Evolutionary conservation across 1,140 invertebrate genomes (phyloP).

Genomic region (Heliconius congener): DNA sequence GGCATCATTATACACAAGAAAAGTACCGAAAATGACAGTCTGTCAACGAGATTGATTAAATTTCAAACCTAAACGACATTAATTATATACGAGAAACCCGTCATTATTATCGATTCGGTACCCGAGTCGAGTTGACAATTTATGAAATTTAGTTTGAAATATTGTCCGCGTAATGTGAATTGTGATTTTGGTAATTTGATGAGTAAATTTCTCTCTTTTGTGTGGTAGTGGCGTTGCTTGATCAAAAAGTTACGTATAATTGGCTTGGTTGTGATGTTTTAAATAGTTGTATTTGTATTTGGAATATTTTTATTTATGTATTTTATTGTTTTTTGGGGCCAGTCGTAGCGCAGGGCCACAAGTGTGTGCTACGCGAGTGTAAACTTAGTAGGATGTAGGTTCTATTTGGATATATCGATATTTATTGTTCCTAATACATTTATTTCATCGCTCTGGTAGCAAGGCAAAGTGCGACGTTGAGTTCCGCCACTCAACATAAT

Average conservation of each 20-base stretch:
- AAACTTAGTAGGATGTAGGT: too few relatives aligned
- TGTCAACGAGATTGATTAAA: constrained; percentile 36
- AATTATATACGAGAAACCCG: constrained; percentile 29
- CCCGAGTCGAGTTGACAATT: constrained; percentile 25
- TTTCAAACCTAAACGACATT: constrained; percentile 29
- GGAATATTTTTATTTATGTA: too few relatives aligned
- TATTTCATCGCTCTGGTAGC: too few relatives aligned
- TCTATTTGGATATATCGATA: too few relatives aligned
- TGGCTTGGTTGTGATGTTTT: not conserved
- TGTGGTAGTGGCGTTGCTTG: constrained; percentile 14
- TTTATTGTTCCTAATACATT: too few relatives aligned
- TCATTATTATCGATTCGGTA: constrained; percentile 33
- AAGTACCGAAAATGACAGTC: constrained; percentile 20
- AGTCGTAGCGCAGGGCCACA: too few relatives aligned
- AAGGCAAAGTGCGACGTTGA: too few relatives aligned
- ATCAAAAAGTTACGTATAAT: constrained; percentile 19
- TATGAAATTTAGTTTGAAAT: constrained; percentile 27
- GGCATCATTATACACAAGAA: not conserved
- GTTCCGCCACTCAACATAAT: not conserved
- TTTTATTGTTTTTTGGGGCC: too few relatives aligned
- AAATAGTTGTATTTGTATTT: not conserved
- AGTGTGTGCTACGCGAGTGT: too few relatives aligned
- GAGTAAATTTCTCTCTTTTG: constrained; percentile 16
- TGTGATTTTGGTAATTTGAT: constrained; percentile 24
- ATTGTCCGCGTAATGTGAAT: constrained; percentile 25